Conservation (phyloP, 2,113 vertebrate species). For the Colistium nudipinnis region DNA sequence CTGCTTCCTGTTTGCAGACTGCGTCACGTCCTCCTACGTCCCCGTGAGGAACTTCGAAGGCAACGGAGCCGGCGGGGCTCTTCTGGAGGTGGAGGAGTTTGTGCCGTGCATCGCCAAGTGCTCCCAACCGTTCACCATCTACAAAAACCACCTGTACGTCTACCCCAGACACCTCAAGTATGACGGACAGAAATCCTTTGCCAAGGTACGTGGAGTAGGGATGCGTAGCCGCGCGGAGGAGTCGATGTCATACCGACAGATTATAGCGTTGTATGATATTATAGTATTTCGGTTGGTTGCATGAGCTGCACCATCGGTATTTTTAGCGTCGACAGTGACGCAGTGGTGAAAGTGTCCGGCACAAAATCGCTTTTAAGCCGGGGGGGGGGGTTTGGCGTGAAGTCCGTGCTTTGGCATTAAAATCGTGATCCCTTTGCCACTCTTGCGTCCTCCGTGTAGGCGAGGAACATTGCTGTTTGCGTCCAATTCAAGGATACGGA, state of each 20-base stretch:
- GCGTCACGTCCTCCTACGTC: conserved; percentile 95
- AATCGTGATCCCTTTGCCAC: background rate
- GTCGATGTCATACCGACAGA: background rate
- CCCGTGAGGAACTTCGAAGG: conserved; percentile 91
- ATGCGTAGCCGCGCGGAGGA: too few species aligned
- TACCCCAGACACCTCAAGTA: conserved; percentile 96
- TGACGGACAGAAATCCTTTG: conserved; percentile 94
- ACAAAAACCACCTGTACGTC: conserved; percentile 97
- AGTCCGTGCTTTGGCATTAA: conserved; percentile 17
- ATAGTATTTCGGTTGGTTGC: too few species aligned
- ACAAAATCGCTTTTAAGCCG: conserved; percentile 9
- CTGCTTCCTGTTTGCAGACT: conserved; percentile 83
- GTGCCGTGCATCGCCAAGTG: conserved; percentile 93
- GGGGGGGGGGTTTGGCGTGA: background rate
- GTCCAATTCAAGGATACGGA: conserved; percentile 97
- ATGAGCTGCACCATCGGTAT: too few species aligned
- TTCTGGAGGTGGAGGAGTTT: conserved; percentile 96
- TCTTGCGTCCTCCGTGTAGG: conserved; percentile 77
- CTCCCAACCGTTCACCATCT: conserved; percentile 94
- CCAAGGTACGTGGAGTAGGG: conserved; percentile 84
- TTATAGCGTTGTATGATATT: background rate
- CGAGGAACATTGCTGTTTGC: conserved; percentile 94
- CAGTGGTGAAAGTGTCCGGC: conserved; percentile 6
- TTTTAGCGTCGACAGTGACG: too few species aligned
- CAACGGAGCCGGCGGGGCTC: conserved; percentile 76